These are phyloP conservation scores for Delphinus delphis DNA, from an alignment of 2,113 vertebrate genomes.

Conservation along the genomic window DNA sequence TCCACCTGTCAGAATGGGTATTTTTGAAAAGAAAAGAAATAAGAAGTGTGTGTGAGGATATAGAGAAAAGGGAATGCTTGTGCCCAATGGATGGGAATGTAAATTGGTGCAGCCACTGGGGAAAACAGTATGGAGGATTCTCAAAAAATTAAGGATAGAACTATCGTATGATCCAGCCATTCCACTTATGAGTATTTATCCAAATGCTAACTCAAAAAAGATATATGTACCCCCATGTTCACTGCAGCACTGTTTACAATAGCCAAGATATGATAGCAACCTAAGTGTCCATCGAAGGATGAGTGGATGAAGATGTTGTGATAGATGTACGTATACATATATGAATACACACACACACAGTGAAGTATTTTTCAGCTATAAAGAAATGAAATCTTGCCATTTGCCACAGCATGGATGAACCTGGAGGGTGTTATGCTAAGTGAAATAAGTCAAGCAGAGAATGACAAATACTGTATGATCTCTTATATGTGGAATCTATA, in stretches of 20 bases:
- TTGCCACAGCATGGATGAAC: background rate
- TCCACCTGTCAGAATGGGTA: background rate
- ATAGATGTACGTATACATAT: background rate
- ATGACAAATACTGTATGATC: background rate
- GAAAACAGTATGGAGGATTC: background rate
- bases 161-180: background rate
- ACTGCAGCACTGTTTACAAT: background rate
- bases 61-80: background rate
- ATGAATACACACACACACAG: background rate
- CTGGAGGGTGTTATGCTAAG: background rate
- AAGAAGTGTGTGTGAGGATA: background rate
- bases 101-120: background rate
- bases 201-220: background rate
- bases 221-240: background rate
- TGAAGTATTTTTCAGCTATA: background rate
- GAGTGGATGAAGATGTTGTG: background rate
- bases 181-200: background rate
- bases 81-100: background rate
- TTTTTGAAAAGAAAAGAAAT: background rate
- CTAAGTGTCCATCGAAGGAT: background rate
- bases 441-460: background rate
- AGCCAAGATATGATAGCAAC: background rate
- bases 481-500: background rate
- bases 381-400: background rate
- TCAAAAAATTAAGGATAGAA: background rate